A percentile compares a stretch with the other conserved stretches of the same genome.
Evolutionary conservation across 2,797 vertebrate species (phyloP).

Genomic region (Sebastes jordani): DNA sequence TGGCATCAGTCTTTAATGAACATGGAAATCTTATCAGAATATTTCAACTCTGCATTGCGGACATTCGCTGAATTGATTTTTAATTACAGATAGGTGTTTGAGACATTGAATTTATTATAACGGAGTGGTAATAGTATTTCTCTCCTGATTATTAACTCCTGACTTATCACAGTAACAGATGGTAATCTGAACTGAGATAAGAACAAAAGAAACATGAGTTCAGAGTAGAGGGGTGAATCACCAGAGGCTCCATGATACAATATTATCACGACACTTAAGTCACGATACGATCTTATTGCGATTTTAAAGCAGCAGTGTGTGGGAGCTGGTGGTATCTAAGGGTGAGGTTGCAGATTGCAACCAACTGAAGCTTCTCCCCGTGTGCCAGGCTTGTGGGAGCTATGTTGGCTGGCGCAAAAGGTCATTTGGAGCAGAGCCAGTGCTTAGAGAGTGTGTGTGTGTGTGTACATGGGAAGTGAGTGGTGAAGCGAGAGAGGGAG

Average conservation of each 20-base stretch:
- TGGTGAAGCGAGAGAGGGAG: no score
- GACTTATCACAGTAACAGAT: neutral
- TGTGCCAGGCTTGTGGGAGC: no score
- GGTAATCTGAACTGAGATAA: neutral
- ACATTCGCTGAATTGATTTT: slow-evolving; percentile 32
- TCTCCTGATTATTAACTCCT: slow-evolving; percentile 18
- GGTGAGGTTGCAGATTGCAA: no score
- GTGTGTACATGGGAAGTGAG: no score
- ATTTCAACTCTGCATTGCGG: slow-evolving; percentile 12
- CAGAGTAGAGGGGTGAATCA: neutral
- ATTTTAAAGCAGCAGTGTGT: no score
- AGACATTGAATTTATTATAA: slow-evolving; percentile 9
- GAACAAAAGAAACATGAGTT: neutral
- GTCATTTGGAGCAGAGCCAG: no score
- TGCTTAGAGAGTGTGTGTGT: no score
- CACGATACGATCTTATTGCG: no score
- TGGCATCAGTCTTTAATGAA: slow-evolving; percentile 51
- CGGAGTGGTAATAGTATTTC: neutral
- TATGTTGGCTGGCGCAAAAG: fast-evolving
- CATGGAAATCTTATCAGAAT: slow-evolving; percentile 44
- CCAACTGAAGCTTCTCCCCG: no score
- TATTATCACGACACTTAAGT: no score
- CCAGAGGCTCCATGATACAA: no score
- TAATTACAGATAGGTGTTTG: slow-evolving; percentile 43
- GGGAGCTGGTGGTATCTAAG: no score